These are phyloP conservation scores for Caerostris darwini DNA, from an alignment of 1,140 invertebrate species.

Conservation along the genomic window DNA sequence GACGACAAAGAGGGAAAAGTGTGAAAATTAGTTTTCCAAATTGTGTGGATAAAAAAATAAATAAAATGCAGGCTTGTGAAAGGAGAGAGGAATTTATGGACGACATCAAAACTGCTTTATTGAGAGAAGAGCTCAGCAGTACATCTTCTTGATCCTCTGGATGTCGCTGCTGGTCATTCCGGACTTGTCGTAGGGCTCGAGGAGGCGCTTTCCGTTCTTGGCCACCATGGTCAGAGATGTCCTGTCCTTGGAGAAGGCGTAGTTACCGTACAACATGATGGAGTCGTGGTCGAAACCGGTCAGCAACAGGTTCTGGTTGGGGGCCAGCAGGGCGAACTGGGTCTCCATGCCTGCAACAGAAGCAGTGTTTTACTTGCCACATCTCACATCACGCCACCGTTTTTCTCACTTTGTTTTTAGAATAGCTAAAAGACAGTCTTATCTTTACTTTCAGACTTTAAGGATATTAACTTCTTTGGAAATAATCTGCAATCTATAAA, in stretches of 20 bases:
- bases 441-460: too few relatives aligned
- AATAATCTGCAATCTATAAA: too few relatives aligned
- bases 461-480: too few relatives aligned
- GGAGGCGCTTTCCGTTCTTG: constrained; percentile 29
- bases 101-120: background rate
- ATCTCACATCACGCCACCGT: too few relatives aligned
- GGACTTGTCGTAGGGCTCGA: constrained; percentile 20
- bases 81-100: too few relatives aligned
- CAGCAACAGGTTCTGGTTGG: constrained; percentile 29
- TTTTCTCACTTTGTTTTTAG: too few relatives aligned
- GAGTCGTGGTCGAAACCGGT: constrained; percentile 34
- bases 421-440: too few relatives aligned
- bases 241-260: constrained; percentile 49
- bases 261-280: constrained; percentile 51
- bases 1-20: too few relatives aligned
- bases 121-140: background rate
- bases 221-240: constrained; percentile 22
- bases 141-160: constrained; percentile 42
- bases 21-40: too few relatives aligned
- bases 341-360: background rate
- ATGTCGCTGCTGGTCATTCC: constrained; percentile 15
- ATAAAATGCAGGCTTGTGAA: too few relatives aligned
- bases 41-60: too few relatives aligned
- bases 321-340: constrained; percentile 24
- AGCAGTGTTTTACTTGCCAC: too few relatives aligned